Evolutionary conservation across 2,888 invertebrate genomes (phyloP).

Genomic region (Ophion obscuratus): DNA sequence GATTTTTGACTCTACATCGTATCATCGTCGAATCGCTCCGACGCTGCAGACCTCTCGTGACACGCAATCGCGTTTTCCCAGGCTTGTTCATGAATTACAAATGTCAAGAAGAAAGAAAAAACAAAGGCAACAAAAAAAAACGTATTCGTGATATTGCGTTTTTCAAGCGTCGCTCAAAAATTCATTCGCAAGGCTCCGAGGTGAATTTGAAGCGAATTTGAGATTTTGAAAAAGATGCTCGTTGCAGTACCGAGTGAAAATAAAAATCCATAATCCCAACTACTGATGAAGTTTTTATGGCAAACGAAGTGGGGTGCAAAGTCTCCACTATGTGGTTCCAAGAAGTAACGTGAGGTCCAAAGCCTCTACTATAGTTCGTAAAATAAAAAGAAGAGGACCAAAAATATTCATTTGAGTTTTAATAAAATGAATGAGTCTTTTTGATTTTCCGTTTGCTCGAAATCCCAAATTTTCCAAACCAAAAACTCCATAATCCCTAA

Average conservation of each 20-base stretch:
- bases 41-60: neutral
- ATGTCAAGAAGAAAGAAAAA: neutral
- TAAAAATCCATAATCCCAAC: neutral
- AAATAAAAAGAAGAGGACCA: too few relatives aligned
- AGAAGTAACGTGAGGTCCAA: neutral
- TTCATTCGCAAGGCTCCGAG: neutral
- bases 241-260: neutral
- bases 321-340: neutral
- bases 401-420: too few relatives aligned
- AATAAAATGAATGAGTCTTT: too few relatives aligned
- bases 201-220: neutral
- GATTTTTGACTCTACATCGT: conserved; percentile 12
- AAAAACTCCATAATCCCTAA: too few relatives aligned
- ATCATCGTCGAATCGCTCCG: conserved; percentile 15
- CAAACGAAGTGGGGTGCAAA: neutral
- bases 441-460: too few relatives aligned
- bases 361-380: neutral
- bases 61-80: conserved; percentile 27
- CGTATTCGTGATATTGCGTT: neutral
- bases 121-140: neutral
- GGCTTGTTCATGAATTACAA: conserved; percentile 18
- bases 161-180: neutral
- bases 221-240: neutral
- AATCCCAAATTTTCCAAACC: too few relatives aligned
- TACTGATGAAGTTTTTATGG: neutral